phyloP scores from a whole-genome alignment of 2,797 vertebrate genomes.

The Sebastes elongatus region DNA sequence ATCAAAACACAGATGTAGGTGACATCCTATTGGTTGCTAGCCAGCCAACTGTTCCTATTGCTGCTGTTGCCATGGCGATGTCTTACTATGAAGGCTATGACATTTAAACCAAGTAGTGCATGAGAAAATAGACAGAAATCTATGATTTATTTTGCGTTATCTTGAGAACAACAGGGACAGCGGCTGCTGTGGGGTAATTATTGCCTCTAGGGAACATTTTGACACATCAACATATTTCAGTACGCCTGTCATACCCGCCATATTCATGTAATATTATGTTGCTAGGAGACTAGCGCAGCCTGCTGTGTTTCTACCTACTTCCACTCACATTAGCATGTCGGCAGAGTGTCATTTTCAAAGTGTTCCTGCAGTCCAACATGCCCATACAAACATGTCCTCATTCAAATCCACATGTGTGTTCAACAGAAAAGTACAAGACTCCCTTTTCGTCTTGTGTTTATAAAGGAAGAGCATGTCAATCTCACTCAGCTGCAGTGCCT shows the following conservation, averaged over 20 bases:
- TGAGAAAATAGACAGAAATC: slow-evolving; percentile 8
- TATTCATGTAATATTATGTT: slow-evolving; percentile 71
- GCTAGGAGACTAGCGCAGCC: slow-evolving; percentile 71
- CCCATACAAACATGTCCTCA: slow-evolving; percentile 9
- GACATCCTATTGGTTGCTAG: slow-evolving; percentile 61
- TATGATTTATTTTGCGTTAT: slow-evolving; percentile 9
- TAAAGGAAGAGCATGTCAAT: neutral
- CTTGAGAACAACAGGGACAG: neutral
- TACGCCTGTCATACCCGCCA: slow-evolving; percentile 49
- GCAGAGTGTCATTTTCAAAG: slow-evolving; percentile 19
- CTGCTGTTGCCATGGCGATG: slow-evolving; percentile 73
- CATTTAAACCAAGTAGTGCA: slow-evolving; percentile 14
- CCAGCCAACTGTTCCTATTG: slow-evolving; percentile 36
- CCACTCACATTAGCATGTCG: neutral
- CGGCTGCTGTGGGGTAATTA: neutral
- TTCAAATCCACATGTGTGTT: neutral
- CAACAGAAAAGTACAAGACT: neutral
- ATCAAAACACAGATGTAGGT: slow-evolving; percentile 5
- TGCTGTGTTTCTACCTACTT: slow-evolving; percentile 53
- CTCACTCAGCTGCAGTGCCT: neutral
- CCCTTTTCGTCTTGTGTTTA: neutral
- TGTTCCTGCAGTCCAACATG: slow-evolving; percentile 20
- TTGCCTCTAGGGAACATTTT: slow-evolving; percentile 35
- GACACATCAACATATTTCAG: slow-evolving; percentile 64
- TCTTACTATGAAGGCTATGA: slow-evolving; percentile 22